Base-by-base conservation (phyloP, 1,140 invertebrate genomes). In the Bombus waltoni region DNA sequence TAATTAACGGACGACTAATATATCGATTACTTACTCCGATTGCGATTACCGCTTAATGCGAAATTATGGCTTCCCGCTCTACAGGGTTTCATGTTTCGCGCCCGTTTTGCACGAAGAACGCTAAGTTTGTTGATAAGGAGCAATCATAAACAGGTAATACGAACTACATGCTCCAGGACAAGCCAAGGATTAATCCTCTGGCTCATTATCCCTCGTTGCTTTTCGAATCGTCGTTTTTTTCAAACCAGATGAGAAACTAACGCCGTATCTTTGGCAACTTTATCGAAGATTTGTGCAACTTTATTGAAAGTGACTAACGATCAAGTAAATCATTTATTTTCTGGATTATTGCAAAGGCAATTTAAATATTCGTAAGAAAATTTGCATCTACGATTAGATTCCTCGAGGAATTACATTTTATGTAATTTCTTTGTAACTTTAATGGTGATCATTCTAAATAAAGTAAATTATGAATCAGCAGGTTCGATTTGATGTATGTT, bases 1-100 rank as follows among this genome's bases (percentile, higher is more conserved):
- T 92, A 93, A 93, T 93, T 93, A 93, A 93, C 86, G 90, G 75
- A 88, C 86, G 87, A 88, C 91, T 93, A 93, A 93, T 92, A 89
- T 91, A 92, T 93, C 92, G 92, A 93, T 93, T 93, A 93, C 90
- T 92, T 91, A 90, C 86, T 81, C 84, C 83, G 85, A 92, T 92
- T 89, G 87, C 87, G 88, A 92, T 90, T 91, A 84, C 78, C 85
- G 85, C 85, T 90, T 92, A 91, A 92, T 90, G 79, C 87, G 89
- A 91, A 92, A 91, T 91, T 92, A 92, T 90, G 90, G 87, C 88
- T 88, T 91, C 83, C 85, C 77, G 83, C 81, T 82, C 77, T 35
- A 62, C 80, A 70, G 86, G 88, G 88, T 85, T 89, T 87, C 85
- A 59, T 85, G 87, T 82, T 80, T 79, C 80, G 83, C 74, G 73